Conservation (phyloP, 2,113 vertebrate genomes). For the Sturnira hondurensis region DNA sequence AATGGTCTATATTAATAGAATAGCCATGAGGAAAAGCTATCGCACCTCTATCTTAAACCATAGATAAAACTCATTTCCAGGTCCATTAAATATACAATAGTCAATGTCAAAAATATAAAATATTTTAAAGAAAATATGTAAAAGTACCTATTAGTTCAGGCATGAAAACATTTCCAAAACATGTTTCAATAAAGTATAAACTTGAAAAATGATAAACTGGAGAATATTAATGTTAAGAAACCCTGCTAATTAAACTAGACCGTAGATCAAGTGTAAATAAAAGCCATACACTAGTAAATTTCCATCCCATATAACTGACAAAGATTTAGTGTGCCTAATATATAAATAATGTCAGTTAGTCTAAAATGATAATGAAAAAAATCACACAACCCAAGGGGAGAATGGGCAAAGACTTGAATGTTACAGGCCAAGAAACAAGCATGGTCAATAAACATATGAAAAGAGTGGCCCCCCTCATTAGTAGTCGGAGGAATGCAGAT, state of each 20-base stretch:
- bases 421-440: not conserved
- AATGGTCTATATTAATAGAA: not conserved
- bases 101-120: not conserved
- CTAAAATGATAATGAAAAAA: not conserved
- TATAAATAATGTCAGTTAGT: not conserved
- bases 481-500: not conserved
- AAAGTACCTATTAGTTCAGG: not conserved
- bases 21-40: not conserved
- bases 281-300: not conserved
- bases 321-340: not conserved
- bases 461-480: not conserved
- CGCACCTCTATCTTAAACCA: not conserved
- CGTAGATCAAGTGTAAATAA: not conserved
- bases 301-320: not conserved
- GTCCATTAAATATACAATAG: not conserved
- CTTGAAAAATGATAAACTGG: not conserved
- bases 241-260: not conserved
- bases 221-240: not conserved
- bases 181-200: not conserved
- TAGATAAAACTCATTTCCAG: not conserved
- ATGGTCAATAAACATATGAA: not conserved
- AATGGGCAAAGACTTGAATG: not conserved
- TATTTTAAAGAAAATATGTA: not conserved
- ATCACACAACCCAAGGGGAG: not conserved
- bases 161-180: not conserved